phyloP scores from a whole-genome alignment of 2,113 vertebrate genomes.

The Kryptolebias marmoratus region DNA sequence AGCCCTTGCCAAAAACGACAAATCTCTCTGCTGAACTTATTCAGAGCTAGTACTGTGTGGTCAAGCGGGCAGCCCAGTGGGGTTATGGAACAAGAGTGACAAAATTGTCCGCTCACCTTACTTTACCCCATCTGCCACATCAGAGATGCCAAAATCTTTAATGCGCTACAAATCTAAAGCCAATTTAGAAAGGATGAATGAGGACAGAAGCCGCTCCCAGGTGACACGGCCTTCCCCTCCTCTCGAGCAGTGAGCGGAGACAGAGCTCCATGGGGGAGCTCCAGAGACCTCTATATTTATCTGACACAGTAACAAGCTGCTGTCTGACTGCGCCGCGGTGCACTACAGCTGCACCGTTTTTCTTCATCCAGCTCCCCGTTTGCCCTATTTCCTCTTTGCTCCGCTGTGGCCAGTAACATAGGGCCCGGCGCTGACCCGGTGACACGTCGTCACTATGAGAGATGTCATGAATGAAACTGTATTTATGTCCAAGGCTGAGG shows the following conservation, averaged over 20 bases:
- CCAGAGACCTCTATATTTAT: constrained; percentile 78
- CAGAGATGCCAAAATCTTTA: constrained; percentile 50
- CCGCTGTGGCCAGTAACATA: constrained; percentile 35
- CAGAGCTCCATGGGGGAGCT: constrained; percentile 56
- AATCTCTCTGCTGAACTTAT: constrained; percentile 43
- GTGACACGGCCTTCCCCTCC: constrained; percentile 65
- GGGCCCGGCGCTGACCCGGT: constrained; percentile 39
- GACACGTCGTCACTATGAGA: constrained; percentile 48
- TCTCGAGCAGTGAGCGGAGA: constrained; percentile 53
- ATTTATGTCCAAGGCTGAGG: not conserved
- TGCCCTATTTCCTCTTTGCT: constrained; percentile 14
- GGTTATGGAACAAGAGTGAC: constrained; percentile 23
- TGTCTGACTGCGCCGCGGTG: constrained; percentile 61
- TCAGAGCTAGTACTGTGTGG: constrained; percentile 6
- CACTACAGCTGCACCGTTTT: constrained; percentile 61
- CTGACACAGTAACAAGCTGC: constrained; percentile 76
- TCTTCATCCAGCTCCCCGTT: constrained; percentile 10
- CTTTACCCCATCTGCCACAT: constrained; percentile 23
- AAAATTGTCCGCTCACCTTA: constrained; percentile 29
- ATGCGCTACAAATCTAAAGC: constrained; percentile 49
- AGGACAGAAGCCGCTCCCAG: constrained; percentile 61
- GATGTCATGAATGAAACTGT: constrained; percentile 21
- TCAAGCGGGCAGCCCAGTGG: constrained; percentile 15
- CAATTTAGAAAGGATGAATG: constrained; percentile 68
- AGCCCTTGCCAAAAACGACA: constrained; percentile 3